phyloP scores from a whole-genome alignment of 2,888 invertebrate species.

The Lysandra bellargus region DNA sequence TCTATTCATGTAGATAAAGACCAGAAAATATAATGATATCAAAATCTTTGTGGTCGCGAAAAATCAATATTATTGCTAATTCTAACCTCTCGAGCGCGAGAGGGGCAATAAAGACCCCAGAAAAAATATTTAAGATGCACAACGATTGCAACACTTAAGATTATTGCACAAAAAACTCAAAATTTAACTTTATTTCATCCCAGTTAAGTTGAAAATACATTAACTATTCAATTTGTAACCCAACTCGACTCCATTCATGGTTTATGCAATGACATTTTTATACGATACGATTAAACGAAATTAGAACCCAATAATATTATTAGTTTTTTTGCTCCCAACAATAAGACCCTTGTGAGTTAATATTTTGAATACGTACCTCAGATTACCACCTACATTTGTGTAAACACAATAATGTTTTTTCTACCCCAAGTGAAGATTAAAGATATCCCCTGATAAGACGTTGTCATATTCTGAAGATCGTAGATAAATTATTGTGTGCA shows the following conservation, averaged over 20 bases:
- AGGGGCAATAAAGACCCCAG: slow-evolving; percentile 44
- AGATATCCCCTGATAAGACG: slow-evolving; percentile 51
- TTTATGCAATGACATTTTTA: slow-evolving; percentile 67
- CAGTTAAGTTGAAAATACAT: not conserved
- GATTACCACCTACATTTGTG: slow-evolving; percentile 79
- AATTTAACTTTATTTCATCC: not conserved
- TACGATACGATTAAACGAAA: slow-evolving; percentile 77
- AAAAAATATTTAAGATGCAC: slow-evolving; percentile 38
- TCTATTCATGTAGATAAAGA: not conserved
- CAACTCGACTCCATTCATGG: slow-evolving; percentile 55
- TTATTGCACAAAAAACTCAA: not conserved
- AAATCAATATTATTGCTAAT: slow-evolving; percentile 37
- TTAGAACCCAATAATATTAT: slow-evolving; percentile 81
- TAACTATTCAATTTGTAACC: slow-evolving; percentile 44
- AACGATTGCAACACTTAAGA: slow-evolving; percentile 53
- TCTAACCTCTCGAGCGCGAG: slow-evolving; percentile 45
- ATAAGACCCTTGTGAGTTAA: slow-evolving; percentile 52
- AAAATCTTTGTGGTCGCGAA: slow-evolving; percentile 1
- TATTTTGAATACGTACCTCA: slow-evolving; percentile 63
- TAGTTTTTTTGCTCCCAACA: slow-evolving; percentile 54
- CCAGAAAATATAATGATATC: not conserved
- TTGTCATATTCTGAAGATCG: slow-evolving; percentile 37
- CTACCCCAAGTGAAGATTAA: slow-evolving; percentile 52
- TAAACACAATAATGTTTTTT: slow-evolving; percentile 79
- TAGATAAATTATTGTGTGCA: slow-evolving; percentile 13